These are phyloP conservation scores for Castor canadensis DNA, from an alignment of 2,113 vertebrate species.

Conservation along the genomic window DNA sequence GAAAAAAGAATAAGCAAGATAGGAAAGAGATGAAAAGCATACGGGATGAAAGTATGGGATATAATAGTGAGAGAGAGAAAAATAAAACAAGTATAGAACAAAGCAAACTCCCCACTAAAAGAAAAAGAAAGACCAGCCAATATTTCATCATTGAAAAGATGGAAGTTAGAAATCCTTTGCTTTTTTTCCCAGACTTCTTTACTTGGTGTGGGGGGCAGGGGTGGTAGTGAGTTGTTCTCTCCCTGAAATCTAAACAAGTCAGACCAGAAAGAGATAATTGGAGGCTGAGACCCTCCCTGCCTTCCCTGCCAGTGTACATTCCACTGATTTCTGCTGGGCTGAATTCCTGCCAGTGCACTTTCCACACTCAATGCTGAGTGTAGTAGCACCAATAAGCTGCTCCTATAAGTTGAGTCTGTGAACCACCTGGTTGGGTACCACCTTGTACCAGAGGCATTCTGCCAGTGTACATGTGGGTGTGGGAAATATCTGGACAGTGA, in stretches of 20 bases:
- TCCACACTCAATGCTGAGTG: too few relatives aligned
- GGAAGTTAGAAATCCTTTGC: neutral
- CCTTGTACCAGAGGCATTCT: neutral
- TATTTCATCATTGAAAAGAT: neutral
- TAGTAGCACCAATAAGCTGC: too few relatives aligned
- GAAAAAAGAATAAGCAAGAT: neutral
- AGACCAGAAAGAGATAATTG: too few relatives aligned
- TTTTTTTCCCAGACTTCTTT: neutral
- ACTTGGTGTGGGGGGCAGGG: neutral
- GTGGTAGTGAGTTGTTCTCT: too few relatives aligned
- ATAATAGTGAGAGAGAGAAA: neutral
- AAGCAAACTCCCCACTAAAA: neutral
- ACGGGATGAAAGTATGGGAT: too few relatives aligned
- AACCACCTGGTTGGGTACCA: neutral
- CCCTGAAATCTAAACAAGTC: too few relatives aligned
- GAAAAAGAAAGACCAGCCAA: neutral
- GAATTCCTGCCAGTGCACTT: too few relatives aligned
- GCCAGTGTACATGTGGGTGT: neutral
- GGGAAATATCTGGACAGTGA: neutral
- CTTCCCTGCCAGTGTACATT: too few relatives aligned
- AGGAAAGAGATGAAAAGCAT: neutral
- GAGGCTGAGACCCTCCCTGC: too few relatives aligned
- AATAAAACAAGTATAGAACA: neutral
- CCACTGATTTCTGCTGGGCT: too few relatives aligned
- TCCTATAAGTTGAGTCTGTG: too few relatives aligned